Evolutionary conservation across 2,113 vertebrate species (phyloP), one percentile per base, ranked within the genome.

Genomic region (Oxygymnocypris stewartii): DNA sequence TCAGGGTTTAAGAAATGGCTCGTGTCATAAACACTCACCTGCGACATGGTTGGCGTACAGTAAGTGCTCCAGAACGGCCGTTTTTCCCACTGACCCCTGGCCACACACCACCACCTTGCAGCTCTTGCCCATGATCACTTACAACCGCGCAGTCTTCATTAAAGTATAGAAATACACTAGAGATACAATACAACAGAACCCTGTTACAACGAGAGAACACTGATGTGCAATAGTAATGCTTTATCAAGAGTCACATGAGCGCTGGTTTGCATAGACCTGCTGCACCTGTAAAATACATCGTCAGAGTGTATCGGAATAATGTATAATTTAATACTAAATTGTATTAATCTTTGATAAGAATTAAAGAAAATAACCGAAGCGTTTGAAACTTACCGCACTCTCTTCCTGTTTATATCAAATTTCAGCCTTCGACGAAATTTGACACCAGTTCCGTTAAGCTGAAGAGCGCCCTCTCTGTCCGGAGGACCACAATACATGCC

Each of bases 91-190:
- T 3, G 96, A 93, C 13, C 95, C 94, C 91, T 97, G 96, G 75
- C 98, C 98, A 85, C 98, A 99, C 84, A 98, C 96, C 0, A 98
- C 97, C 90, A 98, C 98, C 91, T 99, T 99, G 90, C 97, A 99
- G 93, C 97, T 99, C 93, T 99, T 99, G 13, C 97, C 98, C 98
- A 99, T 99, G 88, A 85, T 69, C 54, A 71, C 65, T 13, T 84
- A 82, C 23, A 54, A 16, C 57, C 25, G 40, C 44, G 25, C 40
- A 44, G 71, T 82, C 23, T 54, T 78, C 88, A 40, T 84, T 71
- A 31, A 78, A 77, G 42, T 7, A 65, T 2, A 80, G 0, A 49
- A 20, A 61, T 8, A 76, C 47, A 35, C 9, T 65, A 9, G 25
- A 77, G 0, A n/a, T 11, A 2, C 16, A 35, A 8, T 6, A 37